These are phyloP conservation scores for Hycleus cichorii DNA, from an alignment of 1,140 invertebrate genomes.

Conservation along the genomic window DNA sequence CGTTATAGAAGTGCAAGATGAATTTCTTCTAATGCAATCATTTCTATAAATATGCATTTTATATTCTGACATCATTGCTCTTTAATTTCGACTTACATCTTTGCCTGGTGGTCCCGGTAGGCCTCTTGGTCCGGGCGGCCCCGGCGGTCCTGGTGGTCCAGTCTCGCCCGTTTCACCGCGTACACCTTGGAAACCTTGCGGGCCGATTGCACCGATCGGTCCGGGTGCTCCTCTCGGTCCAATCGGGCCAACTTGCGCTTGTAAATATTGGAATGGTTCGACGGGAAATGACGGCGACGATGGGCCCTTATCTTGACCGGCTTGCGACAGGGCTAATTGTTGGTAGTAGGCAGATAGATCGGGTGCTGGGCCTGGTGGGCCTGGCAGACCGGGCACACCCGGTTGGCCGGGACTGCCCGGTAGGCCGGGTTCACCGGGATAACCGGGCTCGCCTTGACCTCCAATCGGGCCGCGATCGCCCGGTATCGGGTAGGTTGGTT, in stretches of 20 bases:
- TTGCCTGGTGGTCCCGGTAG: slow-evolving; percentile 65
- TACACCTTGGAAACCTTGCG: slow-evolving; percentile 73
- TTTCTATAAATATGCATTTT: neutral
- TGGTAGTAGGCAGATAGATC: slow-evolving; percentile 62
- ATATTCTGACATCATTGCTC: neutral
- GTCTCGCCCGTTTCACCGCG: slow-evolving; percentile 68
- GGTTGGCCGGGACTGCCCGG: slow-evolving; percentile 57
- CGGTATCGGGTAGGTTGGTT: slow-evolving; percentile 8
- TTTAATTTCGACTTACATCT: slow-evolving; percentile 51
- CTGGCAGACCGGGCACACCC: slow-evolving; percentile 61
- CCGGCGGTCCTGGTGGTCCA: slow-evolving; percentile 55
- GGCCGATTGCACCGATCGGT: slow-evolving; percentile 57
- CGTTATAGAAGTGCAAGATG: no score
- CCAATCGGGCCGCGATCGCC: slow-evolving; percentile 33
- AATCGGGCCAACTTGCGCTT: slow-evolving; percentile 66
- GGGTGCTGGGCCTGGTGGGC: slow-evolving; percentile 62
- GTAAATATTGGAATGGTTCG: slow-evolving; percentile 66
- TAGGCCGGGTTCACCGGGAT: slow-evolving; percentile 50
- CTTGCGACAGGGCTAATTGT: slow-evolving; percentile 56
- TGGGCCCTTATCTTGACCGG: slow-evolving; percentile 68
- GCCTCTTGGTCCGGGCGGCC: slow-evolving; percentile 57
- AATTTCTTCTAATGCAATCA: no score
- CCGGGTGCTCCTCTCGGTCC: slow-evolving; percentile 64
- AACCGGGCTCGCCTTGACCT: slow-evolving; percentile 46
- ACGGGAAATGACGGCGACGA: slow-evolving; percentile 44